Evolutionary conservation across 2,888 invertebrate species (phyloP), one percentile per base, ranked within the genome.

Genomic region (Athalia circularis): DNA sequence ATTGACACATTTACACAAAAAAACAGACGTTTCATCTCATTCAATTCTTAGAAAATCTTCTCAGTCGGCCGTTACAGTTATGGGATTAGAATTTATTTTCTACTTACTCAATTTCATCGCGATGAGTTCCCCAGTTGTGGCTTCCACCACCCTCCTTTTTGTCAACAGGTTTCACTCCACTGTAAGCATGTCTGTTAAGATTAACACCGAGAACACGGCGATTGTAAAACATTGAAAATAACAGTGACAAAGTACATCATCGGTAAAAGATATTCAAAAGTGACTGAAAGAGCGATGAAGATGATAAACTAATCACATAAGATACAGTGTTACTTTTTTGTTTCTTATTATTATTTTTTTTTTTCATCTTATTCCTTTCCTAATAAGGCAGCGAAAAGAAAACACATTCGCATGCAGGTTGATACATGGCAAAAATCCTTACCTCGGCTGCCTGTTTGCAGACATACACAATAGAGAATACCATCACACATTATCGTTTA

Each of bases 121-220:
- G 96, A 86, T 96, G 94, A 83, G 96, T 96, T 85, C 98, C 98
- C 98, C 98, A 98, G 92, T 98, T 98, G 91, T 97, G 97, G 84
- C 97, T 95, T 83, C 98, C 98, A 90, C 94, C 96, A 85, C 98
- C 98, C 87, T 98, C 98, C 84, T 96, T 95, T 92, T 98, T 98
- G 91, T 98, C 98, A 85, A 97, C 94, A 82, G 97, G 94, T 92
- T 98, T 98, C 82, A 98, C 95, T 87, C 98, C 98, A 88, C 93
- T 93, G 91, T 90, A 92, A 92, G 89, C 90, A 91, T 90, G 90
- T 90, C 91, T 91, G 89, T 89, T 90, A 90, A 91, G 89, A 91
- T 89, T 90, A 90, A 29, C 29, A 29, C 29, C 29, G 29, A 29
- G 29, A 2, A 29, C 29, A 29, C 29, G 29, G 1, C 0, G 29